Evolutionary conservation across 1,140 invertebrate genomes (phyloP).

Genomic region (Drosophila truncata): DNA sequence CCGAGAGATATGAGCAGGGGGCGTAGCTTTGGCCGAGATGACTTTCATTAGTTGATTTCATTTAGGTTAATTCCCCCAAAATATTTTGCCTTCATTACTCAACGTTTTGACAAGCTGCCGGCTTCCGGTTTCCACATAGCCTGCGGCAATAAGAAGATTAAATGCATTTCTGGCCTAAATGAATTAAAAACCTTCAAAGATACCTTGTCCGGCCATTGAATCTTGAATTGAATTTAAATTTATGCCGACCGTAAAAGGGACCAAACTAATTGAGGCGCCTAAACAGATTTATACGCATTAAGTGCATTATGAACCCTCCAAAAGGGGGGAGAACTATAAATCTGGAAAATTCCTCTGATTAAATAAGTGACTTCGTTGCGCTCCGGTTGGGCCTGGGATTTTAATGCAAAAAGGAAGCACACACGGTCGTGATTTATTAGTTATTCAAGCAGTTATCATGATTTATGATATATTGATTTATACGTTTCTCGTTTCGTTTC

Average conservation of each 20-base stretch:
- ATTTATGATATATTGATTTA: slow-evolving; percentile 79
- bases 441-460: slow-evolving; percentile 68
- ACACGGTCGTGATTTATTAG: slow-evolving; percentile 69
- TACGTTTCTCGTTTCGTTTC: slow-evolving; percentile 26
- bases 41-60: slow-evolving; percentile 76
- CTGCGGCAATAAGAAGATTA: slow-evolving; percentile 42
- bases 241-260: slow-evolving; percentile 24
- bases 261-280: slow-evolving; percentile 46
- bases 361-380: slow-evolving; percentile 48
- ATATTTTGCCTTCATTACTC: slow-evolving; percentile 58
- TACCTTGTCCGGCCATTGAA: slow-evolving; percentile 2
- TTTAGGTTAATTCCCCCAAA: slow-evolving; percentile 67
- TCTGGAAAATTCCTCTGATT: slow-evolving; percentile 46
- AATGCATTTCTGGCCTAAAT: slow-evolving; percentile 39
- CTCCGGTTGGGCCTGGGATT: slow-evolving; percentile 9
- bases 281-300: slow-evolving; percentile 47
- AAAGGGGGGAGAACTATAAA: slow-evolving; percentile 26
- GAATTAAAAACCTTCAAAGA: slow-evolving; percentile 42
- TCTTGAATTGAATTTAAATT: slow-evolving; percentile 38
- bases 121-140: slow-evolving; percentile 7
- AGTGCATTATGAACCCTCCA: slow-evolving; percentile 24
- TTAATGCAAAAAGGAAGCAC: slow-evolving; percentile 63
- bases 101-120: slow-evolving; percentile 28
- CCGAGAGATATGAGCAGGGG: slow-evolving; percentile 22
- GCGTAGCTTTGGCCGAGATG: slow-evolving; percentile 17